phyloP scores from a whole-genome alignment of 2,113 vertebrate genomes.

The Pandion haliaetus region DNA sequence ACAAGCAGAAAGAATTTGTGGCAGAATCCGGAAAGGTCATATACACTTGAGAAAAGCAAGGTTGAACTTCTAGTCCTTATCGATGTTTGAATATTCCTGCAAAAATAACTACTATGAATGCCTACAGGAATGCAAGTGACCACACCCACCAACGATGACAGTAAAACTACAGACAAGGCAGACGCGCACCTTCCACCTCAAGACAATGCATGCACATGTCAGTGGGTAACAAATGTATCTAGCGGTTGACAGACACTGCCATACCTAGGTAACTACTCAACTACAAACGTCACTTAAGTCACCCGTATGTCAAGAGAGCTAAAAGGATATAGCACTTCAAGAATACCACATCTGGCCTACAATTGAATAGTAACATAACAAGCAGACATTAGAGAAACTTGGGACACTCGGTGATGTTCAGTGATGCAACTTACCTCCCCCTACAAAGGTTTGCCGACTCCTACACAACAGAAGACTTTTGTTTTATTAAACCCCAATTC shows the following conservation, averaged over 20 bases:
- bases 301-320: not conserved
- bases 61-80: not conserved
- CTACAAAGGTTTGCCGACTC: not conserved
- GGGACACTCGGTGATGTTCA: not conserved
- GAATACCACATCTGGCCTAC: not conserved
- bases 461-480: not conserved
- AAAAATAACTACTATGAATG: not conserved
- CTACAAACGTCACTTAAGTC: not conserved
- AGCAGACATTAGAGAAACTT: not conserved
- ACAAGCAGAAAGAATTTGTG: not conserved
- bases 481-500: not conserved
- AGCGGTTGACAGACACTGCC: not conserved
- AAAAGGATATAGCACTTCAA: not conserved
- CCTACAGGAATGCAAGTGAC: not conserved
- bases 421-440: not conserved
- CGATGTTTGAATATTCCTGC: not conserved
- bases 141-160: not conserved
- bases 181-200: not conserved
- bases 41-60: not conserved
- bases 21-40: not conserved
- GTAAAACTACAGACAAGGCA: not conserved
- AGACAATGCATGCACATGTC: rapidly evolving
- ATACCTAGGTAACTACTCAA: not conserved
- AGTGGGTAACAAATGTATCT: not conserved
- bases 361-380: not conserved